These are phyloP conservation scores for Chunga burmeisteri DNA, from an alignment of 2,113 vertebrate genomes.

Conservation along the genomic window DNA sequence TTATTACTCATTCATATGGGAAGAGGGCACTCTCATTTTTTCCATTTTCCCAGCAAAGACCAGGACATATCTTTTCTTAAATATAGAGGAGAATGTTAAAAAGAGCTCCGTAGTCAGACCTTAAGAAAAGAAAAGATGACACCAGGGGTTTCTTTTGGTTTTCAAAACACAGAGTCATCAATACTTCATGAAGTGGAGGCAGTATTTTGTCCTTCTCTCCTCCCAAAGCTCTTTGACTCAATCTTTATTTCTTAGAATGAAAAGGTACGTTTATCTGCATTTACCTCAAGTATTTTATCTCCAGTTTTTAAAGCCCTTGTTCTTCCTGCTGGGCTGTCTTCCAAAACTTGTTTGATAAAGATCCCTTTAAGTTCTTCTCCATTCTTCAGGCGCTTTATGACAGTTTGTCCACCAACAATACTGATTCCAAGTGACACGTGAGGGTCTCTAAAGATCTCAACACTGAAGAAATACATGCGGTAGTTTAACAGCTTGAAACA, in stretches of 20 bases:
- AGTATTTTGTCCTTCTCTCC: background rate
- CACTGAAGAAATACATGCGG: constrained; percentile 65
- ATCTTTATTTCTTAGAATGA: background rate
- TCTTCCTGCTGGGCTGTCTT: constrained; percentile 88
- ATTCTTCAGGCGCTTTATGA: constrained; percentile 95
- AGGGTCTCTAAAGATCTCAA: constrained; percentile 89
- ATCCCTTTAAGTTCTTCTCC: constrained; percentile 97
- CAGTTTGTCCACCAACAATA: constrained; percentile 91
- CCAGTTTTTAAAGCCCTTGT: constrained; percentile 89
- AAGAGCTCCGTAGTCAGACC: background rate
- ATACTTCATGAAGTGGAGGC: background rate
- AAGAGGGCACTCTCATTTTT: background rate
- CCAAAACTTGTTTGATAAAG: constrained; percentile 95
- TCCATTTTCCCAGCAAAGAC: background rate
- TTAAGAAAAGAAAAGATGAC: background rate
- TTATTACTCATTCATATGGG: background rate
- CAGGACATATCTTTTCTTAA: background rate
- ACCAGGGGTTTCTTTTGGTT: background rate
- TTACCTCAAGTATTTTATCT: constrained; percentile 97
- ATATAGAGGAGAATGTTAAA: background rate
- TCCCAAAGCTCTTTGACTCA: background rate
- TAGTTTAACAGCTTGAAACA: constrained; percentile 21
- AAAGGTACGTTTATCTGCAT: constrained; percentile 23
- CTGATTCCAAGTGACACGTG: constrained; percentile 91
- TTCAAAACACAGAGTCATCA: background rate